Percentiles rank a stretch among this genome's conserved stretches.
These are phyloP conservation scores for Centropus unirufus DNA, from an alignment of 2,113 vertebrate species.

Conservation along the genomic window DNA sequence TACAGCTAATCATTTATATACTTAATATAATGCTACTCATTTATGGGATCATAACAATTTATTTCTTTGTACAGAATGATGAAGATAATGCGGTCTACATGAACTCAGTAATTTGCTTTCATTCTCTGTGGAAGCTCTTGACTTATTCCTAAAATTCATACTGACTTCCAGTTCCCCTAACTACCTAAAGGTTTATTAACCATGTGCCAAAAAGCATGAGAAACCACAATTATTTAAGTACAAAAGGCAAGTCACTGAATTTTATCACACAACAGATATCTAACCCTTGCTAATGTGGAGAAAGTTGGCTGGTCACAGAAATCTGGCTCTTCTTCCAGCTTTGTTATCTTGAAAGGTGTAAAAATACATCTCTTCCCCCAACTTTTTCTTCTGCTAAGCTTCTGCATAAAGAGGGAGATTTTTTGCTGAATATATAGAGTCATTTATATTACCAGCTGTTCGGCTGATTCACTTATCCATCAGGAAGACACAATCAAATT, in stretches of 20 bases:
- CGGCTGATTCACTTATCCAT: background rate
- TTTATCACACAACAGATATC: background rate
- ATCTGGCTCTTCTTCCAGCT: background rate
- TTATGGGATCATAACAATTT: background rate
- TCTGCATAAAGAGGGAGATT: background rate
- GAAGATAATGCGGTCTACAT: background rate
- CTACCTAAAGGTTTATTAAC: background rate
- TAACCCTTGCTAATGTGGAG: background rate
- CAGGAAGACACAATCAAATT: background rate
- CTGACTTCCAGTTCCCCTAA: background rate
- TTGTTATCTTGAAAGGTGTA: background rate
- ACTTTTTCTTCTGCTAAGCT: background rate
- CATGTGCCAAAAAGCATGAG: background rate
- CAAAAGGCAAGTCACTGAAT: background rate
- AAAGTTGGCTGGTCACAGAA: background rate
- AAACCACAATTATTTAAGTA: background rate
- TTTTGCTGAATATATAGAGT: background rate
- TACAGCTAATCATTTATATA: background rate
- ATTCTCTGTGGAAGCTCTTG: background rate
- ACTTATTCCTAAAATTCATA: background rate
- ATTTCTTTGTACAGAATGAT: background rate
- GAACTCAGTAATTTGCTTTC: background rate
- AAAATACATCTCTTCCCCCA: background rate
- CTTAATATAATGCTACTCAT: background rate
- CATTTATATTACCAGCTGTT: background rate